Evolutionary conservation across 2,797 vertebrate species (phyloP), one percentile per base, ranked within the genome.

Genomic region (Ciconia nigra): DNA sequence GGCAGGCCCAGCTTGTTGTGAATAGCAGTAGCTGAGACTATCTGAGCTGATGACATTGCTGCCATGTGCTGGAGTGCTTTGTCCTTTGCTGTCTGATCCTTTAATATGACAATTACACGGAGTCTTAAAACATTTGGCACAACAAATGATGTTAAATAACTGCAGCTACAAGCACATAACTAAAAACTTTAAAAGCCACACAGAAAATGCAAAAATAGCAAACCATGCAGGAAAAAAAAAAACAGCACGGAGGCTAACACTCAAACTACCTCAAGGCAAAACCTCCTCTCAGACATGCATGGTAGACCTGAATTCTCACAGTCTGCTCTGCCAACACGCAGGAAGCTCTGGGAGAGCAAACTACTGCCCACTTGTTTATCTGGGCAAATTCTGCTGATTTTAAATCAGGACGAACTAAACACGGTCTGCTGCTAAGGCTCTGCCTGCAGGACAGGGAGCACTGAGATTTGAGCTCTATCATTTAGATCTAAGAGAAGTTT

Each of bases 11-110:
- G 99, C 98, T 99, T 99, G 99, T 99, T 99, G 99, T 99, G 99
- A 98, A 99, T 99, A 97, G 99, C 99, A 39, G 99, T 99, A 97
- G 99, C 99, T 26, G 99, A 99, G 97, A 99, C 99, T 95, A 99
- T 99, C 99, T 99, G 99, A 97, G 99, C 99, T 42, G 99, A 99
- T 84, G 99, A 99, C 99, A 99, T 99, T 98, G 99, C 99, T 95
- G 99, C 99, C 99, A 99, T 99, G 98, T 99, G 99, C 98, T 99
- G 99, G 97, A 99, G 99, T 97, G 99, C 99, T 99, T 99, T 99
- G 98, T 99, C 99, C 99, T 99, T 99, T 97, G 99, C 99, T 59
- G 99, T 99, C 98, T 99, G 99, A 99, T 99, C 99, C 99, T 99
- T 99, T 98, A 99, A 99, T 93, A 98, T 90, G 98, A 98, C 98